Percentiles rank a stretch among this genome's conserved stretches.
Evolutionary conservation across 92 coral and sea anemone species (phyloP).

Genomic region (Parazoanthus darwini): DNA sequence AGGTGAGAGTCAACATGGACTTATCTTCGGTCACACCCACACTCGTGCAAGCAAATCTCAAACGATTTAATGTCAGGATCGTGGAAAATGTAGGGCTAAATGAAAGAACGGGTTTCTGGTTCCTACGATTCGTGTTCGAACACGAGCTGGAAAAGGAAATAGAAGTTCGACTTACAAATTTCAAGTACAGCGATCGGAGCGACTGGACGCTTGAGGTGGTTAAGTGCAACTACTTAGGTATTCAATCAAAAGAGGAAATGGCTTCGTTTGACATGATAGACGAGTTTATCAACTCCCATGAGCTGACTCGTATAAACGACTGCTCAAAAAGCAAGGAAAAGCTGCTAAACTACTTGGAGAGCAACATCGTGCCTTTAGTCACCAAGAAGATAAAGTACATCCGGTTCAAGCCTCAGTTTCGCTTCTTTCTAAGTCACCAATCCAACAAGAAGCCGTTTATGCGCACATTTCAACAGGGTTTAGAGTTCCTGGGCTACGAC

Average conservation of each 20-base stretch:
- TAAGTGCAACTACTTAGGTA: conserved; percentile 66
- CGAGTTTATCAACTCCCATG: conserved; percentile 48
- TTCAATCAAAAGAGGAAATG: conserved; percentile 44
- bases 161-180: conserved; percentile 62
- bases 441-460: conserved; percentile 70
- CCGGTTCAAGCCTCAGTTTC: conserved; percentile 63
- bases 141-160: conserved; percentile 65
- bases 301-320: conserved; percentile 59
- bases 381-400: conserved; percentile 68
- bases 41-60: conserved; percentile 27
- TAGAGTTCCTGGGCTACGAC: conserved; percentile 67
- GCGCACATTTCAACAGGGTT: conserved; percentile 67
- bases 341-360: conserved; percentile 61
- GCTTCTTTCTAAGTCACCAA: conserved; percentile 76
- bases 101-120: conserved; percentile 67
- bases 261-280: conserved; percentile 76
- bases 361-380: conserved; percentile 64
- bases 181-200: conserved; percentile 50
- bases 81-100: conserved; percentile 57
- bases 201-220: conserved; percentile 67
- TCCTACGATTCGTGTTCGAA: conserved; percentile 64
- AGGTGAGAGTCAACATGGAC: neutral
- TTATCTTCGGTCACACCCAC: neutral
- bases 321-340: conserved; percentile 43
- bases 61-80: conserved; percentile 57